Conservation (phyloP, 1,140 invertebrate species). For the Nylanderia fulva region DNA sequence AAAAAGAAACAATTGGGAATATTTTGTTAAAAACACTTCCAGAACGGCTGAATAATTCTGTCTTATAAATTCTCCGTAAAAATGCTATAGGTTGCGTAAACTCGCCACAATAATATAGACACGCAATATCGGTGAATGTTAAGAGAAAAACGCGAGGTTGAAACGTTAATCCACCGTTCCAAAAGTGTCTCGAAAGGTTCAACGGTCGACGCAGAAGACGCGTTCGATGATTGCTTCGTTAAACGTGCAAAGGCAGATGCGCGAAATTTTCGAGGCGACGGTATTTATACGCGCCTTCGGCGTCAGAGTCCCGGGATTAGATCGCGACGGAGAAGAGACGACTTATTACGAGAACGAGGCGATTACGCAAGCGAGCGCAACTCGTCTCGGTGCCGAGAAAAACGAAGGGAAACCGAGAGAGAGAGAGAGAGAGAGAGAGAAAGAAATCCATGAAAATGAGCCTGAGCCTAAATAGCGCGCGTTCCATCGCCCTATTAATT, state of each 20-base stretch:
- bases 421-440: conserved; percentile 22
- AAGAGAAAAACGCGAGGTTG: not conserved
- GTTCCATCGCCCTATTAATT: conserved; percentile 54
- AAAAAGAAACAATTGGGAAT: not conserved
- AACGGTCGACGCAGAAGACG: not conserved
- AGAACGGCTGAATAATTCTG: not conserved
- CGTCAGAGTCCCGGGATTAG: conserved; percentile 31
- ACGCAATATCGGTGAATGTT: not conserved
- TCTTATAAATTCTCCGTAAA: not conserved
- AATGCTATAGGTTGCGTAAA: not conserved
- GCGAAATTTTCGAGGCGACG: conserved; percentile 58
- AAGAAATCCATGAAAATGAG: conserved; percentile 53
- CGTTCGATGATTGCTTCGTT: conserved; percentile 35
- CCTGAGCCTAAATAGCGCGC: conserved; percentile 44
- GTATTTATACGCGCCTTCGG: conserved; percentile 57
- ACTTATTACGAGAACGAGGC: conserved; percentile 50
- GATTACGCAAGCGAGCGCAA: conserved; percentile 53
- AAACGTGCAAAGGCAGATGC: conserved; percentile 45
- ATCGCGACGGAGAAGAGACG: conserved; percentile 53
- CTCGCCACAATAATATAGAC: not conserved
- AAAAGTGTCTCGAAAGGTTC: conserved; percentile 15
- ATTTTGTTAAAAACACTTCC: not conserved
- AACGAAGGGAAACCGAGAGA: conserved; percentile 5
- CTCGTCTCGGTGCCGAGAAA: conserved; percentile 9
- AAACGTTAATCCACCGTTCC: not conserved